Evolutionary conservation across 53 echinoderm and acorn worm species (phyloP).

Genomic region (Mesocentrotus franciscanus): DNA sequence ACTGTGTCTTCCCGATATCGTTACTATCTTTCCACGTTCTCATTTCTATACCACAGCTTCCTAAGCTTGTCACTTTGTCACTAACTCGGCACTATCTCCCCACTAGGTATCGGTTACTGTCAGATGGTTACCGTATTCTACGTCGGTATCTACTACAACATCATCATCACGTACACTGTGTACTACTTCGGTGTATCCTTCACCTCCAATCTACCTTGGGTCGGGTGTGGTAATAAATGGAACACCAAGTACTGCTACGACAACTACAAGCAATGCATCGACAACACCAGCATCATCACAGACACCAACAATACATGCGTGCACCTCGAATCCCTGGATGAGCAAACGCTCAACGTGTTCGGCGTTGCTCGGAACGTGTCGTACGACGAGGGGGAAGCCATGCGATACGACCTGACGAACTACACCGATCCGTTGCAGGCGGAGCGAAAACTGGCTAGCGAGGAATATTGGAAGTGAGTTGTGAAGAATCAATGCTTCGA

Average conservation of each 20-base stretch:
- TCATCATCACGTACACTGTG: conserved; percentile 92
- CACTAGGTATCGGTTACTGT: conserved; percentile 85
- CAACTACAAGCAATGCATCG: conserved; percentile 73
- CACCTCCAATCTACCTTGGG: conserved; percentile 79
- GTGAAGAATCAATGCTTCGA: not conserved
- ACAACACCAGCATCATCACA: conserved; percentile 72
- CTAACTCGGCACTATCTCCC: not conserved
- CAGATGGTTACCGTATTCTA: conserved; percentile 82
- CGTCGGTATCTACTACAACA: conserved; percentile 94
- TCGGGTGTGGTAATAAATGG: conserved; percentile 78
- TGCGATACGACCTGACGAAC: conserved; percentile 62
- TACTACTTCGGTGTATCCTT: conserved; percentile 84
- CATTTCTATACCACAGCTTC: too few species aligned
- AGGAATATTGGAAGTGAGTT: conserved; percentile 97
- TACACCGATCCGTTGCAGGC: conserved; percentile 80
- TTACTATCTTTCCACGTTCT: not conserved
- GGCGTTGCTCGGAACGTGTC: conserved; percentile 72
- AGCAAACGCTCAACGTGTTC: conserved; percentile 59
- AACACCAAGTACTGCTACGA: conserved; percentile 80
- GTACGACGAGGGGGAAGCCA: conserved; percentile 50
- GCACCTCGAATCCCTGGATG: conserved; percentile 49
- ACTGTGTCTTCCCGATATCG: not conserved
- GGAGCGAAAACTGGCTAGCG: conserved; percentile 71
- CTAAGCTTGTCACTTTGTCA: not conserved
- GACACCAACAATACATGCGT: conserved; percentile 80